A percentile compares a stretch with the other conserved stretches of the same genome.
Conservation (phyloP, 2,113 vertebrate species). For the Pteruthius melanotis region DNA sequence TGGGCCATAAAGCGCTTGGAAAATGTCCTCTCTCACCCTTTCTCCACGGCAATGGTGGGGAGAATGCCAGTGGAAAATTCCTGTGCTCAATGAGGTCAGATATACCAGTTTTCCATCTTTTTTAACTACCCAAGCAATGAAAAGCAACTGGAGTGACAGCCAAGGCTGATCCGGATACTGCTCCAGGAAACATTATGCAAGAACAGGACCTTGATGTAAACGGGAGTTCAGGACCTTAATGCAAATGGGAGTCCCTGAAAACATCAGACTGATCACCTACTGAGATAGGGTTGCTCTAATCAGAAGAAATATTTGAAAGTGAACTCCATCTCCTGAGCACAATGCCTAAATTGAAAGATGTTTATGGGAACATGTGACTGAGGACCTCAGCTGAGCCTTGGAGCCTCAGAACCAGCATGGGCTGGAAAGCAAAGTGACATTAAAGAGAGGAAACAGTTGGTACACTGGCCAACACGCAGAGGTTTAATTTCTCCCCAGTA, state of each 20-base stretch:
- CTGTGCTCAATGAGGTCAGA: neutral
- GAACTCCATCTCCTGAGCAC: neutral
- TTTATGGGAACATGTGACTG: neutral
- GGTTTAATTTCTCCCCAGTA: neutral
- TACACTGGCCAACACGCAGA: neutral
- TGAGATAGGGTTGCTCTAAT: neutral
- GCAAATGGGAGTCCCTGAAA: neutral
- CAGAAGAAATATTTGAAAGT: neutral
- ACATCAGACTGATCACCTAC: neutral
- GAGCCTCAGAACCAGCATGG: neutral
- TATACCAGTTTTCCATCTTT: neutral
- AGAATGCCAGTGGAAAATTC: neutral
- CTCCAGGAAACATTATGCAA: neutral
- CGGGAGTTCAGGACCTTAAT: neutral
- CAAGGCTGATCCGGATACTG: neutral
- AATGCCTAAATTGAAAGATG: neutral
- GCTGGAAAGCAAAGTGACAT: neutral
- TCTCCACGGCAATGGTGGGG: neutral
- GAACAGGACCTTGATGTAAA: neutral
- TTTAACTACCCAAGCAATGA: neutral
- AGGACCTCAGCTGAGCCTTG: neutral
- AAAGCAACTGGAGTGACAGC: neutral
- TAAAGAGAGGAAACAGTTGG: neutral
- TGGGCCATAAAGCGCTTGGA: neutral
- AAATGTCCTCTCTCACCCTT: neutral